Evolutionary conservation across 2,888 invertebrate genomes (phyloP), one percentile per base, ranked within the genome.

Genomic region (Hyposoter didymator): DNA sequence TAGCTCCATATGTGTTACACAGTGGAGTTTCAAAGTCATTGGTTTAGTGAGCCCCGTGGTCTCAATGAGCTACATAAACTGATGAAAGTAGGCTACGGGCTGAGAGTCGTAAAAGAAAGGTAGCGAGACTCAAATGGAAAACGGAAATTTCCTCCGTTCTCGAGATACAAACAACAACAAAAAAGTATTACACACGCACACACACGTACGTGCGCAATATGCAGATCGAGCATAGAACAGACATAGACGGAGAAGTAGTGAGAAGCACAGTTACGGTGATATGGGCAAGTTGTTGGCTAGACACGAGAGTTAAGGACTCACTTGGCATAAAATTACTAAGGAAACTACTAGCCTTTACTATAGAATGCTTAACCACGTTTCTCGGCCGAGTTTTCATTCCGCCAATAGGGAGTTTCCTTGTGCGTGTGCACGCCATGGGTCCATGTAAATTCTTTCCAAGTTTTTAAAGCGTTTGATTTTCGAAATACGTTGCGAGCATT

Each of bases 81-180:
- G 28, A 84, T 87, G 87, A 88, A 90, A 90, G 90, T 90, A 89
- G 90, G 88, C 82, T 88, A 82, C 79, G 10, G 39, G 39, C 12
- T 6, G 84, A 82, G 74, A 88, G 82, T 73, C 62, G 76, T 70
- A 75, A 70, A 83, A 85, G 72, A 73, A 70, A 67, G 74, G 67
- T 47, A 82, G 67, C 64, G 35, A 73, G 78, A 82, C 17, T 84
- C 86, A 84, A 74, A 87, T 85, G 85, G 89, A 74, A 89, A 90
- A 87, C 87, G 87, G 81, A 74, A 76, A 85, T 89, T 89, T 86
- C 85, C 89, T 89, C 86, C 86, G 83, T 59, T 59, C 74, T 62
- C 75, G 72, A 64, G 72, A 79, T 76, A 82, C 32, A 78, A 84
- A n/a, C n/a, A n/a, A n/a, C n/a, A 87, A 74, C 84, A 84, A 80